Evolutionary conservation across 2,888 invertebrate genomes (phyloP), one percentile per base, ranked within the genome.

Genomic region (Dolichomitus sp.): DNA sequence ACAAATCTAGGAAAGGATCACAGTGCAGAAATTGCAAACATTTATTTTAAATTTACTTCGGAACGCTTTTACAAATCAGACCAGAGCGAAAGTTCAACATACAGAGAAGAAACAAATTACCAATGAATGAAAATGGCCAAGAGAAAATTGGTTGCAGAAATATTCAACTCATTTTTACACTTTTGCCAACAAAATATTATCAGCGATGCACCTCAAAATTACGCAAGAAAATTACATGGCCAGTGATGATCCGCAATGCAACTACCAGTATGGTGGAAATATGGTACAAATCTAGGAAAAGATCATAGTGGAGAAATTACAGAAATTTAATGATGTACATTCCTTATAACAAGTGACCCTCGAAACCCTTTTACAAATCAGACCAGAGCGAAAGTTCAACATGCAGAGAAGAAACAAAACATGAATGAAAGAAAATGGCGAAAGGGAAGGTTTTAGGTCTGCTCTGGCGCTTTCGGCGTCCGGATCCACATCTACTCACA

Each of bases 401-500:
- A 19, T 37, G 61, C 37, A 19, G 40, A 0, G 50, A 65, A 42
- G 65, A 75, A 75, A 57, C 59, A 69, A 76, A 77, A 77, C 23
- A 40, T 27, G 68, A 69, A 77, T 59, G 37, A 61, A 61, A 61
- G 61, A 61, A 61, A 61, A 37, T n/a, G 19, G 61, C 40, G 42
- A 45, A 42, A 68, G 72, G 79, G 81, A 23, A 2, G 23, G 23
- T 37, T 37, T 37, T 81, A 50, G 61, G 19, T 73, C 19, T 50
- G 73, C 37, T 59, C 27, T 37, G 33, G 37, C 61, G 69, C 45
- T 79, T 83, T 75, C 70, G 40, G 73, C 45, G 50, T 57, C 19
- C 57, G 80, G 68, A 80, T 79, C 65, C 75, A 78, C 81, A 83
- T 65, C 84, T 87, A 84, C 85, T 86, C 86, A 89, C 89, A 89